These are phyloP conservation scores for Anolis apletophallus DNA, from an alignment of 2,797 vertebrate genomes.

Conservation along the genomic window DNA sequence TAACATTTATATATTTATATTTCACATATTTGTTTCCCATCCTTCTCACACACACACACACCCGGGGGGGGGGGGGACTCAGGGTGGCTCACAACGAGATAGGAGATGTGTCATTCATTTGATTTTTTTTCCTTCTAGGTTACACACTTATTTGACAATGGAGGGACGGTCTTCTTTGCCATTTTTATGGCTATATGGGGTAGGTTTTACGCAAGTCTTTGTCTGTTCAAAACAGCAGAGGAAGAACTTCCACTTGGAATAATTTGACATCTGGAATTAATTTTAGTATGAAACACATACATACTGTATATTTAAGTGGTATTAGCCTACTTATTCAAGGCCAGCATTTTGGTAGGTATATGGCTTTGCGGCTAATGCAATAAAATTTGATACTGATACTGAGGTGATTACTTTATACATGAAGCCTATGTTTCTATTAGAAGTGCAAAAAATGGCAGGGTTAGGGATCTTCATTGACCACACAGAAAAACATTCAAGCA, in stretches of 20 bases:
- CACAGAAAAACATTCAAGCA: too few relatives aligned
- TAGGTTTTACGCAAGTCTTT: slow-evolving; percentile 75
- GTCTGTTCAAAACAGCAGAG: not conserved
- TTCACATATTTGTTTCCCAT: too few relatives aligned
- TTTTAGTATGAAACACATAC: not conserved
- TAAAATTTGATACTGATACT: too few relatives aligned
- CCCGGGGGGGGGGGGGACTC: too few relatives aligned
- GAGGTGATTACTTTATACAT: not conserved
- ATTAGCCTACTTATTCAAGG: not conserved
- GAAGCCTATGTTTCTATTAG: not conserved
- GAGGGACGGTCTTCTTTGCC: slow-evolving; percentile 98
- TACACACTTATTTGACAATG: slow-evolving; percentile 98
- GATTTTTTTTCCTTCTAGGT: slow-evolving; percentile 80
- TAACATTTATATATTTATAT: not conserved
- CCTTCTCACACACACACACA: too few relatives aligned
- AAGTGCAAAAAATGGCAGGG: too few relatives aligned
- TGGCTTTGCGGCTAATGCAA: too few relatives aligned
- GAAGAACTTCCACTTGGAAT: not conserved
- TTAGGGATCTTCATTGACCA: not conserved
- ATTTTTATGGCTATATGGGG: slow-evolving; percentile 99
- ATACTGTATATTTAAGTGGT: not conserved
- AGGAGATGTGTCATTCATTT: not conserved
- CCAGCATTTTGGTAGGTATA: not conserved
- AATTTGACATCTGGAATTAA: not conserved
- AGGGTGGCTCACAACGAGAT: not conserved